These are phyloP conservation scores for Chloroclystis v-ata DNA, from an alignment of 2,888 invertebrate species.

Conservation along the genomic window DNA sequence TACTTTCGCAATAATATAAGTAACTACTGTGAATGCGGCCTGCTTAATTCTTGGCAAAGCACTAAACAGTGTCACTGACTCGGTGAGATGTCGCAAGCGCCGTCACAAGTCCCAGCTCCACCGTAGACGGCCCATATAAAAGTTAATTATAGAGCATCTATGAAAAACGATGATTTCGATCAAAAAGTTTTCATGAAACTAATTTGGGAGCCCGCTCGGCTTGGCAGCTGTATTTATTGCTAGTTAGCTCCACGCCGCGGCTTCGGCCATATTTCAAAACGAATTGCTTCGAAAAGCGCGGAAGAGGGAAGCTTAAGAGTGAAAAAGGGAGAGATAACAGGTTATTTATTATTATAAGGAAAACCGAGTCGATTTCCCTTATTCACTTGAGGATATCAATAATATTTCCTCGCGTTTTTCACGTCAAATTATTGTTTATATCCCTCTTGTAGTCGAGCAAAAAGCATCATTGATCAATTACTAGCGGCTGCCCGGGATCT, in stretches of 20 bases:
- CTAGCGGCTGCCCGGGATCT: no score
- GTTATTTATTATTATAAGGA: no score
- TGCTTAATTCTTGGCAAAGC: background rate
- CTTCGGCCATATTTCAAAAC: background rate
- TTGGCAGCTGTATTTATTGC: slow-evolving; percentile 25
- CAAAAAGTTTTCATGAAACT: slow-evolving; percentile 20
- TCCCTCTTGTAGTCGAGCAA: no score
- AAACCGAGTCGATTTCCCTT: background rate
- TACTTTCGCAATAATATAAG: no score
- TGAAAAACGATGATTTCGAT: slow-evolving; percentile 22
- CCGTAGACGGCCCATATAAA: slow-evolving; percentile 15
- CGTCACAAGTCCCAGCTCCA: slow-evolving; percentile 9
- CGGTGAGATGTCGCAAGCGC: slow-evolving; percentile 2
- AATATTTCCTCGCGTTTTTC: no score
- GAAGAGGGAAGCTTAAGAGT: no score
- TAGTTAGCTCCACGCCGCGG: slow-evolving; percentile 3
- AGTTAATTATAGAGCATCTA: slow-evolving; percentile 20
- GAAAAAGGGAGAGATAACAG: no score
- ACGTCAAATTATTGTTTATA: no score
- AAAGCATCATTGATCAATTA: no score
- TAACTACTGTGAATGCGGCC: no score
- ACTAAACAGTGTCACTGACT: background rate
- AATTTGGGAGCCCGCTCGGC: slow-evolving; percentile 18
- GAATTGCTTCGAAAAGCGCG: no score
- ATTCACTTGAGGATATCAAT: no score